Evolutionary conservation across 1,140 invertebrate species (phyloP), one percentile per base, ranked within the genome.

Genomic region (Drosophila biarmipes): DNA sequence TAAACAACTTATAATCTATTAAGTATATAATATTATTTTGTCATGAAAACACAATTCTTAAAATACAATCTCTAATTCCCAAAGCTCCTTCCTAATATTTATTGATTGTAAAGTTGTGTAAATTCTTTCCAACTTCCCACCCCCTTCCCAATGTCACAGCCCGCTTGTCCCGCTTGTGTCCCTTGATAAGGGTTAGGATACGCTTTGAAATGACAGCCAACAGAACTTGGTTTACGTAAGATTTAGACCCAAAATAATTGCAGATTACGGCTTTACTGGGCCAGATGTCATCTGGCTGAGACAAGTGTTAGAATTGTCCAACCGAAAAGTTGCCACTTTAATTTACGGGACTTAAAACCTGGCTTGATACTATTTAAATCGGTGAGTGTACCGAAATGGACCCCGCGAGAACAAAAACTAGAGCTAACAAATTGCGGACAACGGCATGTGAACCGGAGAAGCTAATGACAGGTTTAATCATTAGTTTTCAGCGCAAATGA

Each of bases 401-500:
- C 8, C 14, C 17, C 29, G 6, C 14, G 7, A n/a, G 21, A 48
- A 46, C 14, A 67, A 46, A 67, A 55, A 42, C 27, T 42, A 31
- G 14, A 24, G 24, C 46, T 31, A 31, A 56, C 6, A 35, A 45
- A 45, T 29, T 11, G 27, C 10, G 12, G 48, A 14, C 24, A 29
- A 15, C 6, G 34, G 6, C 35, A 27, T 61, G 27, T 46, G 42
- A 53, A 46, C 49, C 52, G 34, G 59, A 68, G 31, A 66, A 43
- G n/a, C 63, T 69, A 56, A 68, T 69, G 66, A 69, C 49, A 69
- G 34, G 63, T 69, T 69, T 46, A 69, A 69, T 69, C 49, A 69
- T 69, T 69, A 48, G 63, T 69, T 69, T 68, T 69, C 63, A 69
- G 34, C 49, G 17, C 62, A 68, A 69, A 55, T 68, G 49, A 55